A percentile compares a stretch with the other conserved stretches of the same genome.
Evolutionary conservation across 2,888 invertebrate genomes (phyloP).

Genomic region (Nephrotoma appendiculata): DNA sequence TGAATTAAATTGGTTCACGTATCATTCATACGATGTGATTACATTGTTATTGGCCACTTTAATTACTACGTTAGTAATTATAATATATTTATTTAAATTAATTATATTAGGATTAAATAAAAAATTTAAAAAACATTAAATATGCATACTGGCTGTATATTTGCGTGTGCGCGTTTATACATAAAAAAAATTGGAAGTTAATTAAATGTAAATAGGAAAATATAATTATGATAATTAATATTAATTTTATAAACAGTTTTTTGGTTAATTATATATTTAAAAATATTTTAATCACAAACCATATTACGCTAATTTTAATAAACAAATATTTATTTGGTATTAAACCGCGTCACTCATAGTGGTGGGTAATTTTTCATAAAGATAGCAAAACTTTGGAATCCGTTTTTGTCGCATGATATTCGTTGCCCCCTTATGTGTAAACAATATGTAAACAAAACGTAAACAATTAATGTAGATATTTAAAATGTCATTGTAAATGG

Average conservation of each 20-base stretch:
- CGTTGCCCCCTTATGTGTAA: too few relatives aligned
- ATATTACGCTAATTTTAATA: too few relatives aligned
- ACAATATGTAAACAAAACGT: too few relatives aligned
- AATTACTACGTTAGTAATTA: neutral
- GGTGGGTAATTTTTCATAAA: too few relatives aligned
- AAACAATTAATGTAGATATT: too few relatives aligned
- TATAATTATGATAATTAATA: neutral
- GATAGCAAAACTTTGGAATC: too few relatives aligned
- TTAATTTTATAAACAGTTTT: neutral
- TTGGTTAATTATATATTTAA: neutral
- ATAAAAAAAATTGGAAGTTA: neutral
- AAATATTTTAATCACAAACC: neutral
- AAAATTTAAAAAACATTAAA: neutral
- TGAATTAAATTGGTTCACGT: constrained; percentile 24
- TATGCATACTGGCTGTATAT: neutral
- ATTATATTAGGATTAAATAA: neutral
- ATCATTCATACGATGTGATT: constrained; percentile 26
- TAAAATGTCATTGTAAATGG: too few relatives aligned
- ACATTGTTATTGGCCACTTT: neutral
- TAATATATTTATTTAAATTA: neutral
- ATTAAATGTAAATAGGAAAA: neutral
- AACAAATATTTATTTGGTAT: too few relatives aligned
- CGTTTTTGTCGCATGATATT: too few relatives aligned
- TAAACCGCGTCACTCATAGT: too few relatives aligned
- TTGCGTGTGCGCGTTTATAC: neutral